Base-by-base conservation (phyloP, 1,140 invertebrate genomes). In the Drosophila micromelanica region DNA sequence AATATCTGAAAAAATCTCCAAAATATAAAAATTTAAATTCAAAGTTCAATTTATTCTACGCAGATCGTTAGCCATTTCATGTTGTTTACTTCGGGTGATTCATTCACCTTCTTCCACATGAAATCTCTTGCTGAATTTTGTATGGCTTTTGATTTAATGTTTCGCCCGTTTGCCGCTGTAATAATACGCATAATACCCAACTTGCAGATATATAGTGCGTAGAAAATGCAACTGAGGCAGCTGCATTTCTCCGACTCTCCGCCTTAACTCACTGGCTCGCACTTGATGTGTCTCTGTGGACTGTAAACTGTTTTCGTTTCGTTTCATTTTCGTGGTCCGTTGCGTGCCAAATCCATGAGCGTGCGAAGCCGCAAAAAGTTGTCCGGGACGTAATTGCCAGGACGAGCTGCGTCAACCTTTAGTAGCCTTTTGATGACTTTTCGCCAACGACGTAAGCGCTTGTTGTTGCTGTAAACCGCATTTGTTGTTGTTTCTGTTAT, bases 401-500 rank as follows among this genome's bases (percentile, higher is more conserved):
- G 80, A 80, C 78, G 48, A 73, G 63, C 71, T 79, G 78, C 82
- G 82, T 87, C 82, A 86, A 86, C 82, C 82, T 86, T 86, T 86
- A 86, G 82, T 86, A 87, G 82, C 82, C 82, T 84, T 87, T 87
- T 87, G 84, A 89, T 87, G 82, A 89, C 82, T 87, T 87, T 87
- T 89, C 68, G 84, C 79, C 70, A 37, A 43, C 61, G 62, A n/a
- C 54, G 75, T 3, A 23, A 1, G 20, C 20, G 1, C 3, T 37
- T 80, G 65, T 54, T 73, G 74, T 48, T 81, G 82, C 17, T 80
- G 64, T 61, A 70, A 67, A 76, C 80, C 80, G 60, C 80, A 85
- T 85, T 80, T 45, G 42, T 35, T 56, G 70, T 35, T 60, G 15
- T 46, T 52, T 78, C 43, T 79, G 46, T 65, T 80, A 59, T 71